Base-by-base conservation (phyloP, 2,888 invertebrate species). In the Ophion slaviceki region DNA sequence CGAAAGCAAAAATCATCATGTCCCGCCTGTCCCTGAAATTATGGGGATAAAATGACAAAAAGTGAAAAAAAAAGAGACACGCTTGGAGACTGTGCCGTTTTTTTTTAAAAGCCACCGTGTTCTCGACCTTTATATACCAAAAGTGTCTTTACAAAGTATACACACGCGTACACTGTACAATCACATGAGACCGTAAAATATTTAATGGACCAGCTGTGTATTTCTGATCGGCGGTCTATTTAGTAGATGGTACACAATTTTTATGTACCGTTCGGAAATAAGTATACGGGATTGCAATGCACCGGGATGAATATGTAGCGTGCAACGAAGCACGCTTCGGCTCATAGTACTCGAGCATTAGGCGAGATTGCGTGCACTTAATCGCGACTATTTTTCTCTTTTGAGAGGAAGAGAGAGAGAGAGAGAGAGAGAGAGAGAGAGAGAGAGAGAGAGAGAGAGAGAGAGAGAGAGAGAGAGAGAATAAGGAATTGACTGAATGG, bases 351-450 rank as follows among this genome's bases (percentile, higher is more conserved):
- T 53, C 53, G 66, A 76, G 47, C 76, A 32, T 76, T 64, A 57
- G 66, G 36, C 32, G 76, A 53, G 47, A 76, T 84, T 72, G 84
- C 84, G 84, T 84, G 84, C 80, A 64, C 61, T 76, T 84, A 80
- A 84, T 80, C 32, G 32, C 64, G 6, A 53, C n/a, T 4, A 20
- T 36, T n/a, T 47, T 11, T 28, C 40, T 74, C 53, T 36, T 62
- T 72, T 47, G 57, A 70, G 67, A 64, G 68, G n/a, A 2, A 24
- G 24, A 24, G 24, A 1, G 24, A 24, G 24, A 24, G 24, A 24
- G 24, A 24, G 24, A 24, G 24, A 24, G n/a, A n/a, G n/a, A n/a
- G n/a, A n/a, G n/a, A n/a, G n/a, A n/a, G 24, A 24, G 24, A 24
- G 24, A 24, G 24, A 24, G 24, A 24, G 24, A 24, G 24, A 24